Percentiles rank a stretch among this genome's conserved stretches.
phyloP scores from a whole-genome alignment of 2,888 invertebrate species.

The Leistus spinibarbis region DNA sequence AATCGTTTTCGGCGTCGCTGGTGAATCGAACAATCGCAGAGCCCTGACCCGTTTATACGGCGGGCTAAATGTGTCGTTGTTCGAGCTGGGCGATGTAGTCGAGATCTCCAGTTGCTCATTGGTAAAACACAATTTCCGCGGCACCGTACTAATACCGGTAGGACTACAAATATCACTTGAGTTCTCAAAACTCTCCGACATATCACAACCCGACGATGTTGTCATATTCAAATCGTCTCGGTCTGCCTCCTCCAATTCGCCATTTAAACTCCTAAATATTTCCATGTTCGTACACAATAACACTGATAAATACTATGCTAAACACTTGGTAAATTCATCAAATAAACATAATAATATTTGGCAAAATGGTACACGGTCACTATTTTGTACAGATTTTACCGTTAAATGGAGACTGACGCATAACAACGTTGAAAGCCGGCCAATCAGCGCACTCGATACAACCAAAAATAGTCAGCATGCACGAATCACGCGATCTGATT shows the following conservation, averaged over 20 bases:
- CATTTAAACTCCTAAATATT: slow-evolving; percentile 44
- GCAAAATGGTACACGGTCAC: background rate
- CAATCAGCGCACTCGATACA: slow-evolving; percentile 17
- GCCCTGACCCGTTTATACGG: slow-evolving; percentile 66
- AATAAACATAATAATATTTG: background rate
- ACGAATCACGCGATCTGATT: background rate
- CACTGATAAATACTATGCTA: slow-evolving; percentile 4
- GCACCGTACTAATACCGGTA: slow-evolving; percentile 59
- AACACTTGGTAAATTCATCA: background rate
- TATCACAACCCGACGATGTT: slow-evolving; percentile 64
- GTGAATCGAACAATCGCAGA: slow-evolving; percentile 79
- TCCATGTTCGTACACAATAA: slow-evolving; percentile 45
- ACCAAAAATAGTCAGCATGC: background rate
- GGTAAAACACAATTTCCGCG: slow-evolving; percentile 67
- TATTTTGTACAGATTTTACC: background rate
- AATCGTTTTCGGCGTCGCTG: slow-evolving; percentile 84
- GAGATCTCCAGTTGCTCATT: slow-evolving; percentile 50
- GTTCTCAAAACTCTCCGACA: slow-evolving; percentile 67
- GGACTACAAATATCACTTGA: slow-evolving; percentile 66
- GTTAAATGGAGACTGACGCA: slow-evolving; percentile 29
- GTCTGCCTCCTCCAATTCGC: slow-evolving; percentile 47
- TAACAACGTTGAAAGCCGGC: slow-evolving; percentile 17
- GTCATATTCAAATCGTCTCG: slow-evolving; percentile 51
- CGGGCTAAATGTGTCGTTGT: slow-evolving; percentile 58
- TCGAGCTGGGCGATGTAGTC: slow-evolving; percentile 45